Percentiles rank a stretch among this genome's conserved stretches.
Conservation (phyloP, 2,888 invertebrate genomes). For the Caenorhabditis sulstoni region DNA sequence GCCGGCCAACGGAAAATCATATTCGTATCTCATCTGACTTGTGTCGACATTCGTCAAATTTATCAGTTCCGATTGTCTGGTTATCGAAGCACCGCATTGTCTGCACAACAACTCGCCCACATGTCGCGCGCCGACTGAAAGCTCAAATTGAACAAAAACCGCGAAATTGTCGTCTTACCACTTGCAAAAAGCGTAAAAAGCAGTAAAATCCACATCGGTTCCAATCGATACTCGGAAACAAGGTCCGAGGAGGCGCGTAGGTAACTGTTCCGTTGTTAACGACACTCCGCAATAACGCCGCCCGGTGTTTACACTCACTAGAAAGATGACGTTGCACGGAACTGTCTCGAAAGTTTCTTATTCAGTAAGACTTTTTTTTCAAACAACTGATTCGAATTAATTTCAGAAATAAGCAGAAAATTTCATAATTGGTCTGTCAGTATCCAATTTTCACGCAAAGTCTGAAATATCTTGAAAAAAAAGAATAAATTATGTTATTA, state of each 20-base stretch:
- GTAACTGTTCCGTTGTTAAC: constrained; percentile 26
- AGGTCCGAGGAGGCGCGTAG: background rate
- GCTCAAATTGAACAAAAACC: background rate
- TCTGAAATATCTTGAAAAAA: background rate
- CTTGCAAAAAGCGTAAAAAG: constrained; percentile 6
- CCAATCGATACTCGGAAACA: constrained; percentile 10
- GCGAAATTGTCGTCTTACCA: constrained; percentile 8
- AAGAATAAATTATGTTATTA: background rate
- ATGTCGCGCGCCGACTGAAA: constrained; percentile 48
- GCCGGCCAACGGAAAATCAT: constrained; percentile 64
- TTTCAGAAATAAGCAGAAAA: background rate
- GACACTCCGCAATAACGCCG: constrained; percentile 22
- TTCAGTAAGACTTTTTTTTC: too few relatives aligned
- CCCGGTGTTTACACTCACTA: too few relatives aligned
- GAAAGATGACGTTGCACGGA: too few relatives aligned
- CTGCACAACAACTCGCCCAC: constrained; percentile 64
- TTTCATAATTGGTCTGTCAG: background rate
- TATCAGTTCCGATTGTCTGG: constrained; percentile 60
- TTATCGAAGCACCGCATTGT: constrained; percentile 61
- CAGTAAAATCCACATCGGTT: constrained; percentile 13
- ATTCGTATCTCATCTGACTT: constrained; percentile 54
- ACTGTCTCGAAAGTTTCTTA: background rate
- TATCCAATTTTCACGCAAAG: background rate
- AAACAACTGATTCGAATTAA: too few relatives aligned
- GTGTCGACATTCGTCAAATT: constrained; percentile 58